Evolutionary conservation across 2,797 vertebrate genomes (phyloP), one percentile per base, ranked within the genome.

Genomic region (Cossypha heuglini): DNA sequence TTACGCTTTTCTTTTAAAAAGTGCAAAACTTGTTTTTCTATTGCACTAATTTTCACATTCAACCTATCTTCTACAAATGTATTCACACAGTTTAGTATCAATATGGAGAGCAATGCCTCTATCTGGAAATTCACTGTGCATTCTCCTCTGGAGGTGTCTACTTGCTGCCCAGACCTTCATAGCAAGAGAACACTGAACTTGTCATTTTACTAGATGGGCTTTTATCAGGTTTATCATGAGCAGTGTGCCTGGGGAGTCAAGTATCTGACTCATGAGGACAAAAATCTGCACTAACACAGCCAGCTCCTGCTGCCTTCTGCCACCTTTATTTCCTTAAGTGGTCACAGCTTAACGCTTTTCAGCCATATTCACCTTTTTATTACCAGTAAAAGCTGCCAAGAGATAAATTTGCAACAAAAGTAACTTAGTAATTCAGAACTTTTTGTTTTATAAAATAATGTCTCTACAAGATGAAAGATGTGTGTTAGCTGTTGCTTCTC

Each of bases 271-370:
- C 40, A 37, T 2, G 26, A 86, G 69, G 35, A 55, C 11, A 84
- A 92, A 94, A 67, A 69, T 46, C 42, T 46, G 49, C 35, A 61
- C 22, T 33, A 81, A 43, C 0, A 3, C 40, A 73, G 37, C 3
- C 73, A 87, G 37, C 33, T 84, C 48, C 49, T 64, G 54, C 38
- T 58, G 62, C 45, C 33, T 75, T 49, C 66, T 45, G 33, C 25
- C 71, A 74, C 38, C 16, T 67, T 74, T 48, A 80, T 45, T 80
- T 67, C n/a, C 21, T 24, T 58, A 80, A 46, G 29, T 31, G 26
- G 24, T 48, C 38, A 88, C 42, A 73, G 40, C 40, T 66, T 64
- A 81, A 69, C 43, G 38, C 18, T 93, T 75, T 83, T 88, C 63
- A 90, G 33, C 24, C 77, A 66, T 76, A 69, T 31, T 48, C 66